A percentile compares a stretch with the other conserved stretches of the same genome.
phyloP scores from a whole-genome alignment of 2,113 vertebrate genomes.

The Pogona vitticeps region DNA sequence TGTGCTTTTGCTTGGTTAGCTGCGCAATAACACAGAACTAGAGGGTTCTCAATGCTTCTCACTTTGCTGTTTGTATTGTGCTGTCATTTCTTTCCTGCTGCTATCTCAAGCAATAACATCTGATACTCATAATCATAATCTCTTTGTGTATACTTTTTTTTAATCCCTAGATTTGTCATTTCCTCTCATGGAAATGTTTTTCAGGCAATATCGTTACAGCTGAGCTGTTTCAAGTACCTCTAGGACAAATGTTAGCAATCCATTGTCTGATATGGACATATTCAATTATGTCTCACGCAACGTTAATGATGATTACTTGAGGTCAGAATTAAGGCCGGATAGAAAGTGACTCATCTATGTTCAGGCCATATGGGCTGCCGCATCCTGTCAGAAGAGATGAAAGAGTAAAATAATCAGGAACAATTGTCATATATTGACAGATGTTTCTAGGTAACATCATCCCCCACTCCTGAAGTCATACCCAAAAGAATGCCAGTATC shows the following conservation, averaged over 20 bases:
- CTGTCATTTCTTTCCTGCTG: constrained; percentile 7
- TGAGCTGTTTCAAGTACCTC: constrained; percentile 24
- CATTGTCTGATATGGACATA: constrained; percentile 55
- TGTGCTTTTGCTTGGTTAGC: constrained; percentile 4
- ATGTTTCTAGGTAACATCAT: constrained; percentile 48
- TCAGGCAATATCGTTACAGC: constrained; percentile 31
- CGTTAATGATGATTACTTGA: constrained; percentile 62
- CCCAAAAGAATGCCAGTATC: not conserved
- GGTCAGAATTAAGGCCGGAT: constrained; percentile 50
- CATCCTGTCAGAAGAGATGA: constrained; percentile 58
- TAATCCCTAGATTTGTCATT: not conserved
- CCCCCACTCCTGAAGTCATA: constrained; percentile 47
- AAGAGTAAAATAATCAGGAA: constrained; percentile 70
- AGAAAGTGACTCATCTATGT: constrained; percentile 37
- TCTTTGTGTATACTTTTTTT: not conserved
- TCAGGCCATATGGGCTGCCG: constrained; percentile 38
- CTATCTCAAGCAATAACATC: not conserved
- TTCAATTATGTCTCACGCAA: constrained; percentile 70
- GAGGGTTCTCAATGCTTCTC: constrained; percentile 16
- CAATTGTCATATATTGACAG: constrained; percentile 58
- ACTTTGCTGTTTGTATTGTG: not conserved
- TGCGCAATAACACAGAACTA: not conserved
- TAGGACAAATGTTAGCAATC: constrained; percentile 43
- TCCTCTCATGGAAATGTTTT: constrained; percentile 36
- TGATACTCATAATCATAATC: constrained; percentile 26